Percentiles rank a stretch among this genome's conserved stretches.
These are phyloP conservation scores for Prionailurus viverrinus DNA, from an alignment of 2,113 vertebrate species.

Conservation along the genomic window DNA sequence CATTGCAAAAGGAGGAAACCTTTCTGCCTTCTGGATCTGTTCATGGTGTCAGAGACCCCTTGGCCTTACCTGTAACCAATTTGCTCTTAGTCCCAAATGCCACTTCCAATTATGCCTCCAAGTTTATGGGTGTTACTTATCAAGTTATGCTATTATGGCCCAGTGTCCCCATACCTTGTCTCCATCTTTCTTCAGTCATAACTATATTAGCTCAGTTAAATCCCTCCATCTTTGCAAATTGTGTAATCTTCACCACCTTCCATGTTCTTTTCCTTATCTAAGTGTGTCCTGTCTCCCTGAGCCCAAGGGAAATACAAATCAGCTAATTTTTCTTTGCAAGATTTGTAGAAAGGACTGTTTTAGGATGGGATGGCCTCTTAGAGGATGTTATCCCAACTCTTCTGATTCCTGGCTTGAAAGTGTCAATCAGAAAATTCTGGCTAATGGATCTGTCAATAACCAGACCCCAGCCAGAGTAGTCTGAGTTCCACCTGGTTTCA, in stretches of 20 bases:
- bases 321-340: background rate
- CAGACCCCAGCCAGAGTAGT: background rate
- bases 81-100: background rate
- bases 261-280: background rate
- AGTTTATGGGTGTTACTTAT: background rate
- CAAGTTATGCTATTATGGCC: background rate
- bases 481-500: background rate
- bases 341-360: background rate
- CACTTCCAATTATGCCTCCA: background rate
- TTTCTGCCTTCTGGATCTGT: background rate
- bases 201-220: background rate
- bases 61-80: background rate
- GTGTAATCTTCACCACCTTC: background rate
- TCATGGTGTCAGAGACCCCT: background rate
- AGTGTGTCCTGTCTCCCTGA: background rate
- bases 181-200: background rate
- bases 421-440: background rate
- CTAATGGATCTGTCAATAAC: background rate
- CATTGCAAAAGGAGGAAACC: background rate
- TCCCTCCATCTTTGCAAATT: background rate
- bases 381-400: background rate
- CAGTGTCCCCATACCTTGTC: background rate
- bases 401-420: background rate
- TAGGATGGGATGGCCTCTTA: background rate
- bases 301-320: background rate